A percentile compares a stretch with the other conserved stretches of the same genome.
Evolutionary conservation across 2,888 invertebrate genomes (phyloP).

Genomic region (Synergus laeviventris): DNA sequence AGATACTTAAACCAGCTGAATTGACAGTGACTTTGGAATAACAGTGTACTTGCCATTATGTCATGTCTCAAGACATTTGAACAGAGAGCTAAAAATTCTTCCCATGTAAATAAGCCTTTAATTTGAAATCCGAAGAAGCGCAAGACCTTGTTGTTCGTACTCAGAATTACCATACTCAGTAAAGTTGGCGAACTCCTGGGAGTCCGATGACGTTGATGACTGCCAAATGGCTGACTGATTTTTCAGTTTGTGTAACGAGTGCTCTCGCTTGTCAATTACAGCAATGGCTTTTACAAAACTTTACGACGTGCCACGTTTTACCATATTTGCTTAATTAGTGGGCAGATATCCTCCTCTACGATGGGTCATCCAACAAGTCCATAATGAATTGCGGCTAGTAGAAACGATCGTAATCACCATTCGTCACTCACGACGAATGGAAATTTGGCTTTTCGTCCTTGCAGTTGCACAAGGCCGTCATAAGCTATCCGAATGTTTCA

Average conservation of each 20-base stretch:
- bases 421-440: conserved; percentile 57
- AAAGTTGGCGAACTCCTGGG: conserved; percentile 16
- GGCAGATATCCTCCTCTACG: neutral
- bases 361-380: conserved; percentile 29
- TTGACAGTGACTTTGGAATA: neutral
- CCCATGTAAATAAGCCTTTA: conserved; percentile 7
- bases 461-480: conserved; percentile 58
- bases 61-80: conserved; percentile 1
- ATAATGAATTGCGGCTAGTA: conserved; percentile 35
- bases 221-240: conserved; percentile 21
- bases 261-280: conserved; percentile 12
- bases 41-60: conserved; percentile 1
- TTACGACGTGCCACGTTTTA: conserved; percentile 20
- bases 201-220: conserved; percentile 20
- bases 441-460: conserved; percentile 60
- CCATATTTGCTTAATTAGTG: conserved; percentile 40
- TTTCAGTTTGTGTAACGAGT: conserved; percentile 15
- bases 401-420: conserved; percentile 61
- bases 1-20: neutral
- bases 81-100: conserved; percentile 5
- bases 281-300: conserved; percentile 16
- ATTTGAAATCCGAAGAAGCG: conserved; percentile 13
- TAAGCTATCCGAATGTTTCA: conserved; percentile 59
- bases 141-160: neutral
- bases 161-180: conserved; percentile 3